These are phyloP conservation scores for Phrynosoma platyrhinos DNA, from an alignment of 2,113 vertebrate species.

Conservation along the genomic window DNA sequence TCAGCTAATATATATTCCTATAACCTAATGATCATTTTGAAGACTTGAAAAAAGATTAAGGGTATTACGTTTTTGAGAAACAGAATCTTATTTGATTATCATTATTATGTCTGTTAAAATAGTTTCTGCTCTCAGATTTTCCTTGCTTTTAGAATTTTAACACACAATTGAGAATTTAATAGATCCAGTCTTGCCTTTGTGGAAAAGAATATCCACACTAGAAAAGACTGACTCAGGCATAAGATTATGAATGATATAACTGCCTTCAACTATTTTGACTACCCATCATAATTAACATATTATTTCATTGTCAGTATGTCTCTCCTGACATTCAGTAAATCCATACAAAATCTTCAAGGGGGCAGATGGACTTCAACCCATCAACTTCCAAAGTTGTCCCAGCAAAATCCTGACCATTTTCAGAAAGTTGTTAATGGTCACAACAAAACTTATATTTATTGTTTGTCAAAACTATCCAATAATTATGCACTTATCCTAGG, in stretches of 20 bases:
- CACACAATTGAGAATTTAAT: conserved; percentile 34
- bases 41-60: conserved; percentile 15
- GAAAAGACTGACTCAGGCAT: neutral
- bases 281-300: conserved; percentile 28
- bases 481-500: conserved; percentile 39
- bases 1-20: conserved; percentile 26
- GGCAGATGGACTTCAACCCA: neutral
- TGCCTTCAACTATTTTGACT: conserved; percentile 49
- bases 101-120: neutral
- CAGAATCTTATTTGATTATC: conserved; percentile 42
- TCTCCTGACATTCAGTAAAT: conserved; percentile 47
- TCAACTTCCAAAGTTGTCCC: neutral
- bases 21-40: conserved; percentile 8
- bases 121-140: conserved; percentile 40
- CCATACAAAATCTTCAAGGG: conserved; percentile 42
- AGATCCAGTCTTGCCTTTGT: conserved; percentile 44
- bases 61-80: conserved; percentile 34
- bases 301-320: conserved; percentile 53
- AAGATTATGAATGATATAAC: conserved; percentile 29
- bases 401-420: neutral
- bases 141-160: conserved; percentile 61
- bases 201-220: neutral
- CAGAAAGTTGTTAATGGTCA: neutral
- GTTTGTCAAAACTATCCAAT: conserved; percentile 46
- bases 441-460: neutral